These are phyloP conservation scores for Girardia tigrina DNA, from an alignment of 2,888 invertebrate species.

Conservation along the genomic window DNA sequence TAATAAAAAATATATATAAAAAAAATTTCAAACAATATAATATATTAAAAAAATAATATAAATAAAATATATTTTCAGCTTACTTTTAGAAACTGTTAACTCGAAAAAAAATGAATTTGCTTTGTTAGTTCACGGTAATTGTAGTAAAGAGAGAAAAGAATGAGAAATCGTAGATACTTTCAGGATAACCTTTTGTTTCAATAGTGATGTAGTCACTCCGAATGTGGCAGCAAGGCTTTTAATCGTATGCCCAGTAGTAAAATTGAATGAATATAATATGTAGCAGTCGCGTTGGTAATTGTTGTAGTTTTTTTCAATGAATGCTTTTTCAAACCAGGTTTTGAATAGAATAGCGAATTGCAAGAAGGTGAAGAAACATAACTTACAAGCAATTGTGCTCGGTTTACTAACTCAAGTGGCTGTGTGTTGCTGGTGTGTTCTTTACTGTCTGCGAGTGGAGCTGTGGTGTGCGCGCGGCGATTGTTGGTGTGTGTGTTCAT, in stretches of 20 bases:
- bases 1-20: no score
- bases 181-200: constrained; percentile 20
- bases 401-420: constrained; percentile 4
- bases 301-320: constrained; percentile 23
- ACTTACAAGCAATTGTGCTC: constrained; percentile 23
- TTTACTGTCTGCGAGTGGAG: constrained; percentile 16
- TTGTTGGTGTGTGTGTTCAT: constrained; percentile 14
- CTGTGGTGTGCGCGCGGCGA: constrained; percentile 23
- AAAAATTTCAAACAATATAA: no score
- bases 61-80: background rate
- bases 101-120: constrained; percentile 18
- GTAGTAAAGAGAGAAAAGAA: constrained; percentile 9
- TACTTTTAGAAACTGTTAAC: constrained; percentile 23
- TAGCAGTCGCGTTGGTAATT: constrained; percentile 23
- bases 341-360: constrained; percentile 23
- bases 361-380: constrained; percentile 23
- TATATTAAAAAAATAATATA: no score
- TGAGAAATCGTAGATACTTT: constrained; percentile 23
- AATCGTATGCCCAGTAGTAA: constrained; percentile 23
- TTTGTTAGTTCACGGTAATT: constrained; percentile 20
- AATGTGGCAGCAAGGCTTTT: constrained; percentile 19
- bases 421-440: no score
- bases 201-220: constrained; percentile 23
- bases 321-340: constrained; percentile 23
- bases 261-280: constrained; percentile 12